Evolutionary conservation across 2,888 invertebrate species (phyloP), one percentile per base, ranked within the genome.

Genomic region (Gisinianus flammeolus): DNA sequence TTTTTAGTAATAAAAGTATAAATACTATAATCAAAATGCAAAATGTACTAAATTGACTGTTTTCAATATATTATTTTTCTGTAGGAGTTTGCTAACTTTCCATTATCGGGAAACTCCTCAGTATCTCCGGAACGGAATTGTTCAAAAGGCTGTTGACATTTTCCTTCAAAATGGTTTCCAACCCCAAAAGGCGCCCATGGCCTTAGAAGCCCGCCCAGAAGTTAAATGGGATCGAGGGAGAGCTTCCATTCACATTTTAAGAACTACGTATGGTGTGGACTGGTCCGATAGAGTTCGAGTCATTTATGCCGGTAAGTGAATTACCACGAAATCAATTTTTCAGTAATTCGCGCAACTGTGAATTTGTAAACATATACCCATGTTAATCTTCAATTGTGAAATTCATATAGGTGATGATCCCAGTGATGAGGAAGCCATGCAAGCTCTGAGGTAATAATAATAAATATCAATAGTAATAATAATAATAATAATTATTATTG

Each of bases 231-330:
- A 88, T 82, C 86, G 87, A 81, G 88, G 87, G 22, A 84, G 87
- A 64, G 88, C 88, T 69, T 86, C 87, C 2, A 86, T 88, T 35
- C 87, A 88, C 83, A 87, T 88, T 75, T 84, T 88, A 19, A 85
- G 87, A n/a, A 87, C 87, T 0, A 86, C 86, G 67, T 88, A 87
- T 80, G 88, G 88, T 0, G 86, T 87, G 3, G 87, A 88, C 79
- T 88, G 88, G 88, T 86, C 86, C n/a, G 87, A 87, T 72, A 85
- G 87, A 24, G 87, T 87, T 6, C 84, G 87, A 10, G 86, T 88
- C 64, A 86, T 88, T 54, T 88, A 87, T 80, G 87, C 87, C 24
- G 88, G 88, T n/a, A n/a, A n/a, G n/a, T n/a, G n/a, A n/a, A n/a
- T n/a, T n/a, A n/a, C n/a, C n/a, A n/a, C n/a, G n/a, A n/a, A n/a